Base-by-base conservation (phyloP, 1,140 invertebrate genomes). In the Drosophila ohnishii region DNA sequence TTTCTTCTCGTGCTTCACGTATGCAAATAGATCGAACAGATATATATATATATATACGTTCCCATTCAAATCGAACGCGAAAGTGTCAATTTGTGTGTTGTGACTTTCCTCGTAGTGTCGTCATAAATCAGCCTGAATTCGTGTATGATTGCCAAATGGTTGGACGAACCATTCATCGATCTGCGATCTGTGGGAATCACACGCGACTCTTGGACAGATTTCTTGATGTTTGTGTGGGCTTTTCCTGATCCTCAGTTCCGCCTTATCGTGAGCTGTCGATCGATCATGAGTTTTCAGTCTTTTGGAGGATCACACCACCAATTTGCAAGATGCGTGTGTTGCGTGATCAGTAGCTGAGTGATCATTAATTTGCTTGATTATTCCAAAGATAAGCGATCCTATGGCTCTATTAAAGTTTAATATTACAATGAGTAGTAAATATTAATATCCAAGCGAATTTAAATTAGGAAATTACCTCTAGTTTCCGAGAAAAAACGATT, bases 11-110 rank as follows among this genome's bases (percentile, higher is more conserved):
- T 19, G 22, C 19, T 34, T 28, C 37, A 47, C 28, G 32, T 39
- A 71, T 70, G 50, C 48, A 71, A 69, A 69, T 69, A 44, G 60
- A 69, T 44, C 22, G 39, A 37, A 14, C 28, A 5, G 9, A 8
- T 34, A 34, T 28, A 28, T 25, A 25, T 5, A 25, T 5, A 25
- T 25, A 25, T 39, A 39, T 47, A 47, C 14, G 8, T 69, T 69
- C 32, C 50, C 34, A 70, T 71, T 56, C 51, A 58, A 70, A 71
- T 70, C 50, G 19, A 59, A 71, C 44, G 51, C 69, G 69, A 71
- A 71, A 71, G 69, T 71, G 69, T 71, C 53, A 71, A 50, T 70
- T 69, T 65, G 45, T 48, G 45, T 53, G 32, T n/a, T 53, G 32
- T n/a, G 47, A 7, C 16, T 28, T 16, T 62, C 28, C 22, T 22